A percentile compares a stretch with the other conserved stretches of the same genome.
These are phyloP conservation scores for Cephalopterus ornatus DNA, from an alignment of 2,113 vertebrate species.

Conservation along the genomic window DNA sequence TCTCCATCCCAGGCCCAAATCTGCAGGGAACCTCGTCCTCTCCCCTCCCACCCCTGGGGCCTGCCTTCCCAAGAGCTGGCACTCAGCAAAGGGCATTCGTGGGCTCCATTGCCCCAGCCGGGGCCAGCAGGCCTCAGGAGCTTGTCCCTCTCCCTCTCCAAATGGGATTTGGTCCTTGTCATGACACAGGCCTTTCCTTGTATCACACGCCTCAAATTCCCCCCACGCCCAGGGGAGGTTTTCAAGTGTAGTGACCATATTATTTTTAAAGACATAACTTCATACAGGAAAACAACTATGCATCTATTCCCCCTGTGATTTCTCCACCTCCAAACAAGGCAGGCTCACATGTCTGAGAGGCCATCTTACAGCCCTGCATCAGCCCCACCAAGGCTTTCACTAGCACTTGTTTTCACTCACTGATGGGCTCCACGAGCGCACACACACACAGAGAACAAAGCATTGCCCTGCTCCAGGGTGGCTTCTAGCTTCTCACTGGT, in stretches of 20 bases:
- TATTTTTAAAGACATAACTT: slow-evolving; percentile 18
- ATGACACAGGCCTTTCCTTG: neutral
- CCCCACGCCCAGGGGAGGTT: neutral
- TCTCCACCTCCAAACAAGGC: slow-evolving; percentile 14
- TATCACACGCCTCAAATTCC: neutral
- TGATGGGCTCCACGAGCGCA: neutral
- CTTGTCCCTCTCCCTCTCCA: neutral
- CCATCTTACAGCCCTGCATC: slow-evolving; percentile 34
- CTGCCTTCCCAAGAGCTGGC: neutral
- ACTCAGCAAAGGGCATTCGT: neutral
- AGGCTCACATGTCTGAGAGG: neutral
- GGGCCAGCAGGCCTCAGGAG: neutral
- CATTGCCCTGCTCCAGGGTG: neutral
- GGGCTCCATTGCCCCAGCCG: neutral
- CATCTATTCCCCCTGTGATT: neutral
- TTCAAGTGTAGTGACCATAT: neutral
- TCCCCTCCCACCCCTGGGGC: neutral
- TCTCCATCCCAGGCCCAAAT: slow-evolving; percentile 35
- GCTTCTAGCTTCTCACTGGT: neutral
- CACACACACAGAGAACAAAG: neutral
- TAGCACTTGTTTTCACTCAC: neutral
- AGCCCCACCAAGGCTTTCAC: neutral
- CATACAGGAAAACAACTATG: neutral
- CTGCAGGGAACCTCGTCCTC: neutral
- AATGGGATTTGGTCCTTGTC: neutral